Evolutionary conservation across 2,888 invertebrate species (phyloP).

Genomic region (Phymatocera aterrima): DNA sequence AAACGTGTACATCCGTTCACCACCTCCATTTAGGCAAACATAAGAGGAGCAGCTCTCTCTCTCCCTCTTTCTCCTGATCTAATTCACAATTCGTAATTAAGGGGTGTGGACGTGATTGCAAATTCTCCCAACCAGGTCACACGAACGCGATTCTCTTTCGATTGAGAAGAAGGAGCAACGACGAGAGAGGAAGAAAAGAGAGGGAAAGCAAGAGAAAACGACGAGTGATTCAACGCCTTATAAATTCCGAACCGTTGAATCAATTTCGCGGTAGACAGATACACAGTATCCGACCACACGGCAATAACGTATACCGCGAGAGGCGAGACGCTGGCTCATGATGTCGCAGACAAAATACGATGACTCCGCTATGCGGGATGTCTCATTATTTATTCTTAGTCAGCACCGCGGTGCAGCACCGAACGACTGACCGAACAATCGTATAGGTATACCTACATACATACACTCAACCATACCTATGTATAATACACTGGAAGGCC

Average conservation of each 20-base stretch:
- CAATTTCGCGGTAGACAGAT: neutral
- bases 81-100: neutral
- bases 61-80: neutral
- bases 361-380: constrained; percentile 23
- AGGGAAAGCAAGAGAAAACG: too few species aligned
- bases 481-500: too few species aligned
- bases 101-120: constrained; percentile 21
- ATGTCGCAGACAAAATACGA: neutral
- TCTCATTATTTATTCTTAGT: constrained; percentile 19
- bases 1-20: constrained; percentile 4
- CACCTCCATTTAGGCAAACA: neutral
- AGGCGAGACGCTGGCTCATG: neutral
- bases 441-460: neutral
- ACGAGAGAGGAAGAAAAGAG: too few species aligned
- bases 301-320: neutral
- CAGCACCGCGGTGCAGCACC: neutral
- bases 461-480: too few species aligned
- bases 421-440: neutral
- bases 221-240: neutral
- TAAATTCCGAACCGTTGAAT: constrained; percentile 3
- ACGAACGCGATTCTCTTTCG: neutral
- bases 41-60: too few species aligned
- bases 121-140: neutral
- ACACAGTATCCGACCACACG: neutral
- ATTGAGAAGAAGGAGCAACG: too few species aligned